phyloP scores from a whole-genome alignment of 1,140 invertebrate genomes.

The Drosophila watanabei region DNA sequence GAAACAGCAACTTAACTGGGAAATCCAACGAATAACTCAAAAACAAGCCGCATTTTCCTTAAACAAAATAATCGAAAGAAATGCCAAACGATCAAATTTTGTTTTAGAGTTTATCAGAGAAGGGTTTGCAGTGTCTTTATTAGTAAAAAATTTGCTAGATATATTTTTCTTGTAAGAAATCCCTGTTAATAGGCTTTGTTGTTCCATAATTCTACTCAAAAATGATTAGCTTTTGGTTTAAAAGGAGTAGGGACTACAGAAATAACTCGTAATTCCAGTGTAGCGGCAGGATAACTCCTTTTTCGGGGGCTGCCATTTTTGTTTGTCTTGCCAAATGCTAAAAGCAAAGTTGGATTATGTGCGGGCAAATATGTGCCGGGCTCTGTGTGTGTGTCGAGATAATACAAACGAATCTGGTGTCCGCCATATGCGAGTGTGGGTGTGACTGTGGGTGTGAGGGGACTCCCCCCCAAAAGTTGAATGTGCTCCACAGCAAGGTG shows the following conservation, averaged over 20 bases:
- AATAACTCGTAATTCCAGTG: slow-evolving; percentile 1
- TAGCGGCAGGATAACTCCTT: slow-evolving; percentile 11
- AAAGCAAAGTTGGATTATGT: slow-evolving; percentile 76
- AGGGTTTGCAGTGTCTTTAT: neutral
- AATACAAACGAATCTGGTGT: slow-evolving; percentile 55
- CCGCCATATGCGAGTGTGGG: slow-evolving; percentile 8
- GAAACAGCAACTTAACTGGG: slow-evolving; percentile 42
- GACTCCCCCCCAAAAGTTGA: slow-evolving; percentile 57
- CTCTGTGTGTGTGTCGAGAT: slow-evolving; percentile 30
- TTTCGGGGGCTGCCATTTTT: slow-evolving; percentile 24
- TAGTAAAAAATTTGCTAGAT: no score
- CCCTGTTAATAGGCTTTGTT: no score
- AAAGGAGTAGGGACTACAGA: neutral
- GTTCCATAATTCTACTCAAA: neutral
- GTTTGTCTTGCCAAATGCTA: slow-evolving; percentile 58
- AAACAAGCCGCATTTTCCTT: slow-evolving; percentile 13
- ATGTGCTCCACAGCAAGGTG: slow-evolving; percentile 59
- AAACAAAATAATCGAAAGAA: slow-evolving; percentile 16
- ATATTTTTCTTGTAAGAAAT: no score
- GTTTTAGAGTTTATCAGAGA: neutral
- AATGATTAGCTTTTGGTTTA: neutral
- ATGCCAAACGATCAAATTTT: neutral
- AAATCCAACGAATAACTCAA: slow-evolving; percentile 43
- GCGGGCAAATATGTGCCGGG: slow-evolving; percentile 26
- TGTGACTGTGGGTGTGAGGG: neutral